phyloP scores from a whole-genome alignment of 2,797 vertebrate species.

The Agapornis canus region DNA sequence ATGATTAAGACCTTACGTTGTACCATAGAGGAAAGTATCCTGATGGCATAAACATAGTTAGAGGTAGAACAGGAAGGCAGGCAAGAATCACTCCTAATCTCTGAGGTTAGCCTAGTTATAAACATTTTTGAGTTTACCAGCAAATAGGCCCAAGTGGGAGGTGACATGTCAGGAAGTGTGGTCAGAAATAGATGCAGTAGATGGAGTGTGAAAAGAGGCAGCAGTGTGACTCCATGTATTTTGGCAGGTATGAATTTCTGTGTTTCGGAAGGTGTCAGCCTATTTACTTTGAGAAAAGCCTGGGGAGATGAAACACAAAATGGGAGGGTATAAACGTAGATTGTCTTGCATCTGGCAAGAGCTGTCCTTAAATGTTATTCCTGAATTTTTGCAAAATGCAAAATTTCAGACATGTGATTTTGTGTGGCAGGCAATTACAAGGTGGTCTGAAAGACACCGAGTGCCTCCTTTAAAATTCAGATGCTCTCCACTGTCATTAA shows the following conservation, averaged over 20 bases:
- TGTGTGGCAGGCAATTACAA: neutral
- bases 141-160: neutral
- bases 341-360: neutral
- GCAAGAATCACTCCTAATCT: neutral
- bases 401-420: neutral
- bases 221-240: neutral
- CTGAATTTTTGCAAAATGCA: neutral
- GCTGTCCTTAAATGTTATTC: neutral
- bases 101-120: neutral
- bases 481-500: neutral
- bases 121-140: neutral
- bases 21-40: neutral
- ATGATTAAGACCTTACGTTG: neutral
- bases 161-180: neutral
- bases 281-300: neutral
- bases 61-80: neutral
- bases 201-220: slow-evolving; percentile 19
- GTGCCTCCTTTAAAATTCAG: neutral
- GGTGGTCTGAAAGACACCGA: neutral
- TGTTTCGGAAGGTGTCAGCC: neutral
- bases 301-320: neutral
- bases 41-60: neutral
- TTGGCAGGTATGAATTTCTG: slow-evolving; percentile 1
- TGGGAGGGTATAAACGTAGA: neutral
- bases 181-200: slow-evolving; percentile 10